phyloP scores from a whole-genome alignment of 2,888 invertebrate genomes.

The Ormyrus rosae region DNA sequence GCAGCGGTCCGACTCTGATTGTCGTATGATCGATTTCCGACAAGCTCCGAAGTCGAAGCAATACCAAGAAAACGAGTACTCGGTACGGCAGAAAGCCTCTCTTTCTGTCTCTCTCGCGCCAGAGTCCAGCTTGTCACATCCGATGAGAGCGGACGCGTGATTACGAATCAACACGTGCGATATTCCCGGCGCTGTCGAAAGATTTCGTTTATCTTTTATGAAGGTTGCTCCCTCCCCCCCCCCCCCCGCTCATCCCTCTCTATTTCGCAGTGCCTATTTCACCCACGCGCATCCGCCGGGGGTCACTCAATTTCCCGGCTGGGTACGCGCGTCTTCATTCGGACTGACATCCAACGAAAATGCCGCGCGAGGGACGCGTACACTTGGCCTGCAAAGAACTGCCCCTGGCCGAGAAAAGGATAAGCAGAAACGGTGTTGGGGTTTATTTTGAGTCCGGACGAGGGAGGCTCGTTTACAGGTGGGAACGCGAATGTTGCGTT shows the following conservation, averaged over 20 bases:
- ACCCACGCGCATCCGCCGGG: conserved; percentile 54
- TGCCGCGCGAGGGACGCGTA: conserved; percentile 55
- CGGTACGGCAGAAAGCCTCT: not conserved
- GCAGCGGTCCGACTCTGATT: too few relatives aligned
- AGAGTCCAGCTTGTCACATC: conserved; percentile 23
- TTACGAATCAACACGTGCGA: conserved; percentile 31
- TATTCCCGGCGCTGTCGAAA: not conserved
- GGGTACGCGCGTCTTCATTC: conserved; percentile 61
- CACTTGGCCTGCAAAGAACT: not conserved
- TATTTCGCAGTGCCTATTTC: conserved; percentile 58
- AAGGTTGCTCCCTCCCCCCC: conserved; percentile 15
- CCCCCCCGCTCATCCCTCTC: conserved; percentile 35
- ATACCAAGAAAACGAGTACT: not conserved
- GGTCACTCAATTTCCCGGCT: conserved; percentile 68
- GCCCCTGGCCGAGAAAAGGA: not conserved
- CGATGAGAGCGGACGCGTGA: conserved; percentile 14
- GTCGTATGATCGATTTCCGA: conserved; percentile 5
- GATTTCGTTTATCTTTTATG: conserved; percentile 62
- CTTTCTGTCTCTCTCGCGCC: not conserved
- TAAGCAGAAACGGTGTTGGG: not conserved
- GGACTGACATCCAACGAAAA: conserved; percentile 60
- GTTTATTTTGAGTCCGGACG: not conserved
- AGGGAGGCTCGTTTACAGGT: not conserved
- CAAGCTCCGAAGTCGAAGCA: too few relatives aligned
- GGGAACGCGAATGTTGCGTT: too few relatives aligned